These are phyloP conservation scores for Panagrolaimus sp. DNA, from an alignment of 1,140 invertebrate species.

Conservation along the genomic window DNA sequence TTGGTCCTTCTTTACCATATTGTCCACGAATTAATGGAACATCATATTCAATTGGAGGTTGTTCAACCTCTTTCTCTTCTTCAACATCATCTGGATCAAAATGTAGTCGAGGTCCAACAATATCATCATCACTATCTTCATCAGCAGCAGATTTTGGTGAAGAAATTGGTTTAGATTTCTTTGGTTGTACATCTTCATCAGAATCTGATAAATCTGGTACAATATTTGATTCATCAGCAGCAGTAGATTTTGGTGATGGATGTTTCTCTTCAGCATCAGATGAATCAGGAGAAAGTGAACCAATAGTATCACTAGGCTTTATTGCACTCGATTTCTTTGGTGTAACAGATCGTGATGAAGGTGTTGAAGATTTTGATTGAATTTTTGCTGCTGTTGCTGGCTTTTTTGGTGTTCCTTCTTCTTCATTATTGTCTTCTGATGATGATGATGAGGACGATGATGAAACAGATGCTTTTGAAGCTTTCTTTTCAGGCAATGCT, in stretches of 20 bases:
- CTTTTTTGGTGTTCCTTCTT: background rate
- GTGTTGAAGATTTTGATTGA: background rate
- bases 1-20: slow-evolving; percentile 35
- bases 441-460: background rate
- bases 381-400: background rate
- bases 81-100: background rate
- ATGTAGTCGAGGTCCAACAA: slow-evolving; percentile 9
- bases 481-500: background rate
- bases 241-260: too few relatives aligned
- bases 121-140: slow-evolving; percentile 1
- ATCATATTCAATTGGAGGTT: slow-evolving; percentile 32
- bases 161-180: too few relatives aligned
- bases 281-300: background rate
- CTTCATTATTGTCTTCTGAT: too few relatives aligned
- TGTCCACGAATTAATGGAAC: slow-evolving; percentile 34
- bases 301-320: background rate
- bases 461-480: background rate
- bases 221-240: too few relatives aligned
- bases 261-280: too few relatives aligned
- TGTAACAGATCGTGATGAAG: background rate
- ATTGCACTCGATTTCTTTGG: background rate
- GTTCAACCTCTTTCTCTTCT: background rate
- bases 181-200: background rate
- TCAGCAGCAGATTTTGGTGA: too few relatives aligned
- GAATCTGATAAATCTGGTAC: background rate